Conservation (phyloP, 2,113 vertebrate species). For the Stigmatopora argus region DNA sequence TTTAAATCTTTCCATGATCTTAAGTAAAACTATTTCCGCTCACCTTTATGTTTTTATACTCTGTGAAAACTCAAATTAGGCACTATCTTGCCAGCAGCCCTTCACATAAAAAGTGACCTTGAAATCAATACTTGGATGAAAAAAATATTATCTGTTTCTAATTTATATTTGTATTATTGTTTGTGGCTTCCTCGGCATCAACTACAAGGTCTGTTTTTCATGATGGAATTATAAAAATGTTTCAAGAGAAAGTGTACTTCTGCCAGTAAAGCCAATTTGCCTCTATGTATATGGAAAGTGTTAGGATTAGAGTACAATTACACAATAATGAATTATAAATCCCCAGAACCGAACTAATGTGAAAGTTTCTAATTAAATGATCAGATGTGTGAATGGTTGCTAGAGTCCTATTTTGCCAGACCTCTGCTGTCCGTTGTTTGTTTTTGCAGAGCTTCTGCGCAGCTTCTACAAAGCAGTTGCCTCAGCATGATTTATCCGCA, state of each 20-base stretch:
- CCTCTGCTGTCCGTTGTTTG: slow-evolving; percentile 22
- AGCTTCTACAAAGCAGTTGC: slow-evolving; percentile 39
- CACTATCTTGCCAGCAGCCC: neutral
- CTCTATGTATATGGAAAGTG: neutral
- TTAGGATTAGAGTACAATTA: neutral
- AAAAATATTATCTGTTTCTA: neutral
- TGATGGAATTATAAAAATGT: neutral
- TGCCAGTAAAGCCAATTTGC: neutral
- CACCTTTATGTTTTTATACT: neutral
- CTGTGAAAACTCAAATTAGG: neutral
- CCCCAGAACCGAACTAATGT: neutral
- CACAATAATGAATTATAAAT: neutral
- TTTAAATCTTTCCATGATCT: neutral
- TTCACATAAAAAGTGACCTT: neutral
- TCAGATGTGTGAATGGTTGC: neutral
- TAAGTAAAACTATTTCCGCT: neutral
- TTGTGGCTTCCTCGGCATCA: neutral
- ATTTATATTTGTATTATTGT: neutral
- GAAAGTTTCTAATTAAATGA: neutral
- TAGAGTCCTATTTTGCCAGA: neutral
- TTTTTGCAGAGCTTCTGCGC: slow-evolving; percentile 42
- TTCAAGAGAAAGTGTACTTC: neutral
- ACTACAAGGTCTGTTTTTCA: neutral
- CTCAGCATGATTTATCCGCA: slow-evolving; percentile 36
- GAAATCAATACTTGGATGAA: neutral